A percentile compares a stretch with the other conserved stretches of the same genome.
Conservation (phyloP, 1,140 invertebrate species). For the Lethrus apterus region DNA sequence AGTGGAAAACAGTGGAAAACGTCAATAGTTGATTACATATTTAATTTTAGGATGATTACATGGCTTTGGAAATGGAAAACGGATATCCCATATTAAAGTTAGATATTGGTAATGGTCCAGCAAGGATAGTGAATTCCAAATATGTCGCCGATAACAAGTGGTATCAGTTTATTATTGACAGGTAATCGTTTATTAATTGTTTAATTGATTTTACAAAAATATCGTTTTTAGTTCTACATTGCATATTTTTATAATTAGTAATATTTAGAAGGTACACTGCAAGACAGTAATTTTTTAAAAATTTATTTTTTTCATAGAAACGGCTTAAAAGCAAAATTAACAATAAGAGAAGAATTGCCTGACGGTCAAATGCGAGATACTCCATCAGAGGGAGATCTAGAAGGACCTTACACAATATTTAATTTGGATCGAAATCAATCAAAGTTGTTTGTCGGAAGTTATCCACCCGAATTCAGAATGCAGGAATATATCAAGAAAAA, state of each 20-base stretch:
- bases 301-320: constrained; percentile 48
- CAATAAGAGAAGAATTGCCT: constrained; percentile 66
- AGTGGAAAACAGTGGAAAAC: constrained; percentile 24
- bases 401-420: constrained; percentile 71
- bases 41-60: constrained; percentile 72
- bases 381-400: constrained; percentile 52
- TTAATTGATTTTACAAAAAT: neutral
- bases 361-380: constrained; percentile 50
- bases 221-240: neutral
- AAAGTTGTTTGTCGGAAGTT: constrained; percentile 85
- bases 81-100: constrained; percentile 80
- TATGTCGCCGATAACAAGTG: constrained; percentile 78
- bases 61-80: constrained; percentile 83
- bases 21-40: neutral
- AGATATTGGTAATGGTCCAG: constrained; percentile 80
- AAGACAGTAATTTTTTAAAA: neutral
- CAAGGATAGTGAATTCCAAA: constrained; percentile 65
- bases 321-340: constrained; percentile 75
- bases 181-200: constrained; percentile 44
- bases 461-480: constrained; percentile 60
- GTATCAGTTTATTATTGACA: constrained; percentile 84
- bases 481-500: constrained; percentile 60
- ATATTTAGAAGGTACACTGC: too few relatives aligned
- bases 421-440: constrained; percentile 80
- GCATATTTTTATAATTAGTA: neutral